phyloP scores from a whole-genome alignment of 2,888 invertebrate genomes.

The Smittia aterrima region DNA sequence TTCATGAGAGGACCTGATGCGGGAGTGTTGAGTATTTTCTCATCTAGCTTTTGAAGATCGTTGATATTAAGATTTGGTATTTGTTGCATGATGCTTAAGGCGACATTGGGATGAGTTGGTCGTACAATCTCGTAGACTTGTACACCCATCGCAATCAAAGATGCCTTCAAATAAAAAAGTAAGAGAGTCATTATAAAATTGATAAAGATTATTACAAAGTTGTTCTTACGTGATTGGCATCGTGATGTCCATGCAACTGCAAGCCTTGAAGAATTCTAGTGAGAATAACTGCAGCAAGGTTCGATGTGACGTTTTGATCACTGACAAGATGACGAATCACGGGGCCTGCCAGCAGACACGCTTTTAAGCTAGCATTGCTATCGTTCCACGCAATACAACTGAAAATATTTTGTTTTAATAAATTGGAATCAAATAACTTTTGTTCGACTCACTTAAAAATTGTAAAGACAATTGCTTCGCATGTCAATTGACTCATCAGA shows the following conservation, averaged over 20 bases:
- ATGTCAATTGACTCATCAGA: conserved; percentile 64
- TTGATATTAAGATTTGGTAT: conserved; percentile 79
- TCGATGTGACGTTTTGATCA: conserved; percentile 63
- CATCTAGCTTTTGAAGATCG: conserved; percentile 81
- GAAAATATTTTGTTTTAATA: conserved; percentile 44
- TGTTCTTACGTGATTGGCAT: conserved; percentile 72
- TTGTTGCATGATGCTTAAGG: conserved; percentile 66
- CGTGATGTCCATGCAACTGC: conserved; percentile 86
- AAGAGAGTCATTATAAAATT: not conserved
- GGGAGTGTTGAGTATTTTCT: conserved; percentile 60
- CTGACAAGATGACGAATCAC: conserved; percentile 65
- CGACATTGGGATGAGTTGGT: conserved; percentile 71
- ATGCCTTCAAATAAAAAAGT: conserved; percentile 46
- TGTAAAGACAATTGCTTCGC: conserved; percentile 64
- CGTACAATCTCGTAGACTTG: conserved; percentile 82
- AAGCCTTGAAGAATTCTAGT: conserved; percentile 75
- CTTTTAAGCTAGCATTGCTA: conserved; percentile 76
- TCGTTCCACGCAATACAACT: conserved; percentile 82
- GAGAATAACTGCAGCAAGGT: conserved; percentile 71
- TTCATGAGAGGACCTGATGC: not conserved
- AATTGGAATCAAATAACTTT: conserved; percentile 34
- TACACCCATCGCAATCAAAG: conserved; percentile 74
- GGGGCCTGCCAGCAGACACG: conserved; percentile 71
- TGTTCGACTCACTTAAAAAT: conserved; percentile 56
- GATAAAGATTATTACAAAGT: not conserved